phyloP scores from a whole-genome alignment of 2,113 vertebrate species.

The Albula goreensis region DNA sequence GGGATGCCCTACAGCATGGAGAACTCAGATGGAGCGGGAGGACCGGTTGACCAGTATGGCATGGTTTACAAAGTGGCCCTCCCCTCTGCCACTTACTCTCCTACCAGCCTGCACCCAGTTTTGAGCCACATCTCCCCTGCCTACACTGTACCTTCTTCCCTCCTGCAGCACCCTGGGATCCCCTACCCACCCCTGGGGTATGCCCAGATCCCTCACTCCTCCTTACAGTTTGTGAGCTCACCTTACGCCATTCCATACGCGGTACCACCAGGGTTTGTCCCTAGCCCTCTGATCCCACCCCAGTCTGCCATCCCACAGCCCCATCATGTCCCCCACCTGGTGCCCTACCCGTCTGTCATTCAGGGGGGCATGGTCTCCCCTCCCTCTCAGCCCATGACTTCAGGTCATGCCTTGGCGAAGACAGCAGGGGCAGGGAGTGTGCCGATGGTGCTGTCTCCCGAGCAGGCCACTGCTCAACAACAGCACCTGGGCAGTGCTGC shows the following conservation, averaged over 20 bases:
- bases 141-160: slow-evolving; percentile 84
- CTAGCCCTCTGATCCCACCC: slow-evolving; percentile 83
- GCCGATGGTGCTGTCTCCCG: slow-evolving; percentile 67
- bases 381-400: slow-evolving; percentile 71
- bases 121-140: slow-evolving; percentile 86
- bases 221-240: slow-evolving; percentile 87
- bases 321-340: slow-evolving; percentile 85
- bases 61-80: slow-evolving; percentile 94
- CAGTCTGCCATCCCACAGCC: slow-evolving; percentile 77
- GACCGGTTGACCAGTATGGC: slow-evolving; percentile 89
- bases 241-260: slow-evolving; percentile 90
- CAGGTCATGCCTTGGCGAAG: slow-evolving; percentile 83
- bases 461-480: slow-evolving; percentile 59
- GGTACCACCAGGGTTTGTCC: slow-evolving; percentile 84
- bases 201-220: slow-evolving; percentile 85
- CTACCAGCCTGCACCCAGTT: slow-evolving; percentile 84
- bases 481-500: slow-evolving; percentile 74
- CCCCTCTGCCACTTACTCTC: slow-evolving; percentile 82
- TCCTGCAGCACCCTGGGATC: slow-evolving; percentile 86
- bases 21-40: slow-evolving; percentile 74
- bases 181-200: slow-evolving; percentile 87
- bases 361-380: slow-evolving; percentile 83
- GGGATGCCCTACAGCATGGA: slow-evolving; percentile 77
- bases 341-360: slow-evolving; percentile 87
- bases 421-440: slow-evolving; percentile 65